Evolutionary conservation across 2,113 vertebrate species (phyloP).

Genomic region (Sylvietta virens): DNA sequence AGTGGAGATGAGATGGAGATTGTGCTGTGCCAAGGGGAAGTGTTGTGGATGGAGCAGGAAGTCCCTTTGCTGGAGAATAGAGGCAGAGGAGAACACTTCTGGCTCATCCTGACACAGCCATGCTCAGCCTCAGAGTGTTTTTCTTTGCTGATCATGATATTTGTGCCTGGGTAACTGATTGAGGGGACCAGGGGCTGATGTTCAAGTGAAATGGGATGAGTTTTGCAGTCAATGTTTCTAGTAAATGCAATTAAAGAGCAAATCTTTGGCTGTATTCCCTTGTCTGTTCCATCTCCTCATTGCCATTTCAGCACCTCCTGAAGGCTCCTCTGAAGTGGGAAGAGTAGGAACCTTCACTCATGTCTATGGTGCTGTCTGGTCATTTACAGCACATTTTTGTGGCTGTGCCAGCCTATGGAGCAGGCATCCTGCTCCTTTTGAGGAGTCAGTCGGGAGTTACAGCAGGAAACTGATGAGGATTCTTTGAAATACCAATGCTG

Average conservation of each 20-base stretch:
- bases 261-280: neutral
- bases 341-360: accelerated
- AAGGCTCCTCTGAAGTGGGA: neutral
- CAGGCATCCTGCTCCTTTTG: neutral
- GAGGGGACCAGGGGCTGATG: neutral
- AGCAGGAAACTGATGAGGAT: neutral
- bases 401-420: neutral
- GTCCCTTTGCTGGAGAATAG: neutral
- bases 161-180: neutral
- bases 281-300: accelerated
- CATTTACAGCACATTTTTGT: accelerated
- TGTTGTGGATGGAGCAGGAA: neutral
- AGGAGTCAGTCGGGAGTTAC: neutral
- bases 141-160: accelerated
- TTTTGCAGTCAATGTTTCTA: neutral
- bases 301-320: neutral
- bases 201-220: neutral
- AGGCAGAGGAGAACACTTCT: neutral
- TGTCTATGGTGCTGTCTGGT: neutral
- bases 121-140: accelerated
- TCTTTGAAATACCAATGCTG: neutral
- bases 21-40: accelerated
- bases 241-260: neutral
- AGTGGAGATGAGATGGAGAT: neutral
- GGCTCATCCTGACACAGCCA: accelerated